phyloP scores from a whole-genome alignment of 2,113 vertebrate species.

The Lota lota region DNA sequence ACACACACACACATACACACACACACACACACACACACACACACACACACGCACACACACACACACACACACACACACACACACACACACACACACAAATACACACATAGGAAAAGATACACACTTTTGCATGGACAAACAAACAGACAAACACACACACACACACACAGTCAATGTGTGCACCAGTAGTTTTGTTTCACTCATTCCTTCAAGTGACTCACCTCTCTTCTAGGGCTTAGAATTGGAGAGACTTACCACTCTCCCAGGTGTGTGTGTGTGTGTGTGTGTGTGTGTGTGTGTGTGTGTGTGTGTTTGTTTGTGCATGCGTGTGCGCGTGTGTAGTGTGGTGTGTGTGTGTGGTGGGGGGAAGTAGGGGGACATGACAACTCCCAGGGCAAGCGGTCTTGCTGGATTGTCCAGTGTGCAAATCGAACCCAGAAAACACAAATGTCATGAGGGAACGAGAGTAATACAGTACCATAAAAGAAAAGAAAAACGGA shows the following conservation, averaged over 20 bases:
- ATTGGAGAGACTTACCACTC: conserved; percentile 23
- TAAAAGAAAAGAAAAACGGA: conserved; percentile 13
- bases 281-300: too few species aligned
- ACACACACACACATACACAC: conserved; percentile 13
- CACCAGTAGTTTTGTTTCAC: conserved; percentile 52
- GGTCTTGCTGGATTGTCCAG: conserved; percentile 27
- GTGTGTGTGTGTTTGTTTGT: too few species aligned
- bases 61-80: background rate
- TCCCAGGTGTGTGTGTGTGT: conserved; percentile 4
- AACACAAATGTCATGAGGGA: conserved; percentile 15
- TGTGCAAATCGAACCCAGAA: conserved; percentile 34
- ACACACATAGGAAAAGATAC: too few species aligned
- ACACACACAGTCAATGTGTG: conserved; percentile 27
- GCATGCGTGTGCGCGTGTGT: conserved; percentile 10
- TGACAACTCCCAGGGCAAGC: background rate
- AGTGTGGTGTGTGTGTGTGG: background rate
- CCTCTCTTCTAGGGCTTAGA: conserved; percentile 33
- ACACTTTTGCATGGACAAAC: too few species aligned
- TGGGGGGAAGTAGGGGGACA: background rate
- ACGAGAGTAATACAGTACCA: background rate
- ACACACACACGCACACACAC: background rate
- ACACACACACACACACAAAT: background rate
- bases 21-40: conserved; percentile 18
- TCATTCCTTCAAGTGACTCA: conserved; percentile 41
- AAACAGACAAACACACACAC: too few species aligned